Base-by-base conservation (phyloP, 23 tunicate species). In the Styela clava region DNA sequence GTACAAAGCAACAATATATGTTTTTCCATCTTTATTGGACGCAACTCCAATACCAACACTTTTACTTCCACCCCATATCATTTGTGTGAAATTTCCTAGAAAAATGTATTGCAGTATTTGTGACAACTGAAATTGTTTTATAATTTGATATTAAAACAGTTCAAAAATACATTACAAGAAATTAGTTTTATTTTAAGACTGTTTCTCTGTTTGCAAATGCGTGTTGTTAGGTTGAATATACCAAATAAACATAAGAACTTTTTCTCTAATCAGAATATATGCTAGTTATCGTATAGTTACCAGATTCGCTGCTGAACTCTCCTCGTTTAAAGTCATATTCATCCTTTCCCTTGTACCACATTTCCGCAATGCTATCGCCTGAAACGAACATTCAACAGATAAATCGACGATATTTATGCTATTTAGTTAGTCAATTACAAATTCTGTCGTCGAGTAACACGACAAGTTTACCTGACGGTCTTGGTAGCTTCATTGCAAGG, bases 61-160 rank as follows among this genome's bases (percentile, higher is more conserved):
- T 64, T 78, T 78, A 24, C 76, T 29, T 3, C 61, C 82, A 3
- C 69, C 78, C 97, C 97, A 91, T 7, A 91, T 87, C n/a, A 91
- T 85, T 78, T 91, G 97, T 31, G 97, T 86, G 73, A 91, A 91
- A 70, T 91, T 89, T 28, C 97, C 95, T 89, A 28, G 3, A 76
- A 35, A 16, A 27, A 69, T 21, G 20, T 19, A 61, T 61, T 61
- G 20, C 20, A 21, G 64, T 61, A n/a, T n/a, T n/a, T n/a, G n/a
- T n/a, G n/a, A n/a, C n/a, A n/a, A n/a, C n/a, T n/a, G n/a, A n/a
- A n/a, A n/a, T n/a, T n/a, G n/a, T n/a, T n/a, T n/a, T n/a, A n/a
- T n/a, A n/a, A n/a, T n/a, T n/a, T n/a, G n/a, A n/a, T n/a, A n/a
- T n/a, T n/a, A n/a, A n/a, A n/a, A n/a, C 64, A 61, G n/a, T 23